Base-by-base conservation (phyloP, 2,113 vertebrate species). In the Pseudorhombus dupliciocellatus region DNA sequence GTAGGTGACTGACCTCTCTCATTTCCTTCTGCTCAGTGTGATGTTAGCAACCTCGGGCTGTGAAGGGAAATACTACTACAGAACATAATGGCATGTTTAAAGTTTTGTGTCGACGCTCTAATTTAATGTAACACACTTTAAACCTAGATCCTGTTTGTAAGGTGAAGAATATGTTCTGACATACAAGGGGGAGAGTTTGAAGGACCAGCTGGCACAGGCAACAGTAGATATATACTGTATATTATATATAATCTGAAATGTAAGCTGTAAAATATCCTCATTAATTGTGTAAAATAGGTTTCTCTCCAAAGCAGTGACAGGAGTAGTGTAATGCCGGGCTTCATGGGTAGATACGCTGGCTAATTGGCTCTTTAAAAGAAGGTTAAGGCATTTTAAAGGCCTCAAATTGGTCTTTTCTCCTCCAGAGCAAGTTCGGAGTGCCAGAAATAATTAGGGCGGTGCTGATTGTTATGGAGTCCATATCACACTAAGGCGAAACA, bases 331-430 rank as follows among this genome's bases (percentile, higher is more conserved):
- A 88, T 83, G 84, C 80, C 53, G 77, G 87, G 79, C 83, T 91
- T 89, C 91, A 81, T 86, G 86, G 84, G 86, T 84, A 85, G 89
- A 91, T 90, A 85, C 87, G 79, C 86, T 59, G 80, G 75, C 87
- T 94, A 93, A 94, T 94, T 94, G 91, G 90, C 90, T 91, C 88
- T 93, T 92, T 93, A 92, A 92, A 90, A 89, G 84, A 87, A 89
- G 81, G 88, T 91, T 90, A 91, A 89, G 85, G 87, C 88, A 87
- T 92, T 91, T 90, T 90, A 93, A 92, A 91, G 85, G 89, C 88
- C 83, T 91, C 80, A 91, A 92, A 92, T 92, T 93, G 92, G 88
- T 88, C 83, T 87, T 86, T 92, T 93, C 85, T 90, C 89, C 88
- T 90, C 91, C 82, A 84, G 89, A 90, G 84, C 85, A 86, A 84